Evolutionary conservation across 2,888 invertebrate species (phyloP).

Genomic region (Drosophila nigritarsus): DNA sequence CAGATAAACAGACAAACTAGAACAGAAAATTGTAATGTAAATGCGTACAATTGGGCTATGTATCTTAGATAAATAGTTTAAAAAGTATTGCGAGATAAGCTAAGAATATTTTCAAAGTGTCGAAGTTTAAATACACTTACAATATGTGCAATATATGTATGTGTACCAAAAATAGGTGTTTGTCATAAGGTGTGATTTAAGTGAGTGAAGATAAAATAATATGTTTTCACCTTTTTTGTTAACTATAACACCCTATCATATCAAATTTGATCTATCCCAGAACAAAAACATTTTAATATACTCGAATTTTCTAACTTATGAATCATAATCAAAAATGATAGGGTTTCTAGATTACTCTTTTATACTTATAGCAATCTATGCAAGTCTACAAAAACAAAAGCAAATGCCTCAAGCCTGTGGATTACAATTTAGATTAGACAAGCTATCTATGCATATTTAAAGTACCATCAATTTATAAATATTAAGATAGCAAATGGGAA

Average conservation of each 20-base stretch:
- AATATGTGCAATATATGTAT: not conserved
- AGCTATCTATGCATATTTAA: not conserved
- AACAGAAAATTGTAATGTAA: not conserved
- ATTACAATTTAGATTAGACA: slow-evolving; percentile 14
- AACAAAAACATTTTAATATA: not conserved
- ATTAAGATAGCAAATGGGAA: slow-evolving; percentile 18
- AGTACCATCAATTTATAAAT: not conserved
- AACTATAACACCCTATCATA: not conserved
- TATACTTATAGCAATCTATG: not conserved
- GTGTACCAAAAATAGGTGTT: not conserved
- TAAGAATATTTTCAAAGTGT: not conserved
- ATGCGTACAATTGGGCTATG: not conserved
- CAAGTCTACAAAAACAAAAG: not conserved
- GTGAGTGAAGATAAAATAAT: not conserved
- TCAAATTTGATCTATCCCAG: not conserved
- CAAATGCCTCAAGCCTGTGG: not conserved
- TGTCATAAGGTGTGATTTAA: not conserved
- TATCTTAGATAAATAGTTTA: slow-evolving; percentile 9
- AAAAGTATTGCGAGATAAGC: not conserved
- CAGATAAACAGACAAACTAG: slow-evolving; percentile 3
- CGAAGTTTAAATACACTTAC: not conserved
- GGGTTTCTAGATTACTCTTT: not conserved
- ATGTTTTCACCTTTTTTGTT: not conserved
- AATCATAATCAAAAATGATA: not conserved
- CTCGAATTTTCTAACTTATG: not conserved